phyloP scores from a whole-genome alignment of 2,113 vertebrate species.

The Amia ocellicauda region DNA sequence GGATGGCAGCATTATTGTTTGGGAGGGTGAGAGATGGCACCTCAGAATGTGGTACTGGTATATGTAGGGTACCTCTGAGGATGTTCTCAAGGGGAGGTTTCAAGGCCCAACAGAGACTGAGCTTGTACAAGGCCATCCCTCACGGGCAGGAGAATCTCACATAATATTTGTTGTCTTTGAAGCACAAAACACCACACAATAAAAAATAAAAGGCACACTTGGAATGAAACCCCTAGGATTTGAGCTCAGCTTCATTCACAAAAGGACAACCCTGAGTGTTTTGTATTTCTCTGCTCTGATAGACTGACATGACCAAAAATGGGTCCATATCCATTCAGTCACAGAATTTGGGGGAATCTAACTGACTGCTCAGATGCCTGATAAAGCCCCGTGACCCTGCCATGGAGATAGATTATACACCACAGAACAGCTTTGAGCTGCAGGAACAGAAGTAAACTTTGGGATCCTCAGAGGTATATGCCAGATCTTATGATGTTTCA shows the following conservation, averaged over 20 bases:
- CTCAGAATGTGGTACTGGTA: too few relatives aligned
- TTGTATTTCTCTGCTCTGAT: slow-evolving; percentile 8
- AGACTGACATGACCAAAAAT: not conserved
- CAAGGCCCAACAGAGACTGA: too few relatives aligned
- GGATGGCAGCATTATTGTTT: slow-evolving; percentile 32
- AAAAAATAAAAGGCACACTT: not conserved
- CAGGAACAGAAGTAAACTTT: slow-evolving; percentile 23
- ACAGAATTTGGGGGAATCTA: not conserved
- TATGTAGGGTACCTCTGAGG: not conserved
- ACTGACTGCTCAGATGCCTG: not conserved
- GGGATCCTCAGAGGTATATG: slow-evolving; percentile 11
- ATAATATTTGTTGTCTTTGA: too few relatives aligned
- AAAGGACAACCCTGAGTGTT: not conserved
- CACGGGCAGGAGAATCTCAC: too few relatives aligned
- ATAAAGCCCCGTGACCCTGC: slow-evolving; percentile 1
- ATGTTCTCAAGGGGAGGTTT: not conserved
- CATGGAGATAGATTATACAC: slow-evolving; percentile 47
- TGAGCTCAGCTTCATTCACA: not conserved
- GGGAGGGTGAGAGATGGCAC: not conserved
- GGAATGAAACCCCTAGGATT: slow-evolving; percentile 6
- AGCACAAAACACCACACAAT: not conserved
- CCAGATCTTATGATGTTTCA: slow-evolving; percentile 10
- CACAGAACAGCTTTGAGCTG: slow-evolving; percentile 37
- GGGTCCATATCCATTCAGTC: not conserved
- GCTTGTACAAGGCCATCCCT: too few relatives aligned